Evolutionary conservation across 2,888 invertebrate species (phyloP).

Genomic region (Morpho deidamia): DNA sequence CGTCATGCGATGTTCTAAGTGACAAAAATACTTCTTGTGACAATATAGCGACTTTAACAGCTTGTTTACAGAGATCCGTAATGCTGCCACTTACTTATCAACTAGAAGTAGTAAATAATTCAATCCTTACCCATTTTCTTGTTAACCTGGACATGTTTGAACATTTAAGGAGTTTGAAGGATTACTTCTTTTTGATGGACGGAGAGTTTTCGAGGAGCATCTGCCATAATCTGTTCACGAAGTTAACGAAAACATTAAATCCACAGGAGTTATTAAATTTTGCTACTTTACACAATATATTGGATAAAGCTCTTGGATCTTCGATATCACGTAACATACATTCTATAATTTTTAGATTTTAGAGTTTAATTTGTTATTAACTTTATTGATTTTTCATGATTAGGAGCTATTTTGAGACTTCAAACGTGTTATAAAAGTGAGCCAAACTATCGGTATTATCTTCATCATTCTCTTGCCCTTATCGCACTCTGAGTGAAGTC

Average conservation of each 20-base stretch:
- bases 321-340: conserved; percentile 76
- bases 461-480: too few relatives aligned
- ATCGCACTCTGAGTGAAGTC: too few relatives aligned
- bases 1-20: conserved; percentile 38
- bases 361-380: too few relatives aligned
- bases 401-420: too few relatives aligned
- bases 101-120: conserved; percentile 83
- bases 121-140: conserved; percentile 83
- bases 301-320: conserved; percentile 83
- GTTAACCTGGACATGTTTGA: conserved; percentile 82
- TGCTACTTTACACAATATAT: conserved; percentile 82
- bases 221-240: conserved; percentile 83
- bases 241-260: conserved; percentile 80
- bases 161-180: conserved; percentile 85
- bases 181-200: conserved; percentile 88
- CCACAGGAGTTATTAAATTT: conserved; percentile 84
- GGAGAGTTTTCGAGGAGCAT: conserved; percentile 88
- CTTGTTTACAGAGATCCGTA: conserved; percentile 82
- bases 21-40: conserved; percentile 48
- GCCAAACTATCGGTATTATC: too few relatives aligned
- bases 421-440: too few relatives aligned
- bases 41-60: conserved; percentile 72
- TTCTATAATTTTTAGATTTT: too few relatives aligned
- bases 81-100: conserved; percentile 83
- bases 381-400: too few relatives aligned